phyloP scores from a whole-genome alignment of 2,113 vertebrate species.

The Brachirus orientalis region DNA sequence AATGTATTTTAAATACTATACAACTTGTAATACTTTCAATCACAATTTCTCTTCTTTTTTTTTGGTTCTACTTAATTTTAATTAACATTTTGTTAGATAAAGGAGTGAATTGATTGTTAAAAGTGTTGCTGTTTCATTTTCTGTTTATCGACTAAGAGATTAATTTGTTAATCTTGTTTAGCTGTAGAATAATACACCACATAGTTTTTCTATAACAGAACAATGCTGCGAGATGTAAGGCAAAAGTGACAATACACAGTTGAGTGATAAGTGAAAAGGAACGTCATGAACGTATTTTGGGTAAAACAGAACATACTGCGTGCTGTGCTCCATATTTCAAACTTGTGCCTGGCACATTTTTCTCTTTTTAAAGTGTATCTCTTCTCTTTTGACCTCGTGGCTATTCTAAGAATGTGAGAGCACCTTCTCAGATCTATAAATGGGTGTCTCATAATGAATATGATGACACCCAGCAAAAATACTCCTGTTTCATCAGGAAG shows the following conservation, averaged over 20 bases:
- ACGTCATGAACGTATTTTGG: constrained; percentile 13
- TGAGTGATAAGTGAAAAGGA: constrained; percentile 12
- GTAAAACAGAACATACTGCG: constrained; percentile 10
- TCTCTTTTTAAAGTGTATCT: constrained; percentile 59
- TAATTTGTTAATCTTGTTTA: not conserved
- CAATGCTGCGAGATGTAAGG: not conserved
- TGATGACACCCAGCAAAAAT: constrained; percentile 75
- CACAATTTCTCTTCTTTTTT: not conserved
- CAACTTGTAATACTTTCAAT: not conserved
- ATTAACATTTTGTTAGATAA: no score
- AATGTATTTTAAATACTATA: not conserved
- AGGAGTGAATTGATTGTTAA: not conserved
- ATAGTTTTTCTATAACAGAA: not conserved
- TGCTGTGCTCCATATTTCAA: constrained; percentile 26
- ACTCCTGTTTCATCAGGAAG: constrained; percentile 73
- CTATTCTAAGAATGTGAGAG: constrained; percentile 72
- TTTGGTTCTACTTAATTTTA: not conserved
- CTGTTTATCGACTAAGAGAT: not conserved
- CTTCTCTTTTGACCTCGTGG: constrained; percentile 69
- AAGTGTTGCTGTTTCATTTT: not conserved
- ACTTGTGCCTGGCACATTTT: constrained; percentile 57
- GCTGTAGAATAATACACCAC: not conserved
- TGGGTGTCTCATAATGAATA: constrained; percentile 72
- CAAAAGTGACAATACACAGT: not conserved
- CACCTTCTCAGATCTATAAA: constrained; percentile 77